Percentiles rank a stretch among this genome's conserved stretches.
Conservation (phyloP, 2,888 invertebrate species). For the Coleophora flavipennella region DNA sequence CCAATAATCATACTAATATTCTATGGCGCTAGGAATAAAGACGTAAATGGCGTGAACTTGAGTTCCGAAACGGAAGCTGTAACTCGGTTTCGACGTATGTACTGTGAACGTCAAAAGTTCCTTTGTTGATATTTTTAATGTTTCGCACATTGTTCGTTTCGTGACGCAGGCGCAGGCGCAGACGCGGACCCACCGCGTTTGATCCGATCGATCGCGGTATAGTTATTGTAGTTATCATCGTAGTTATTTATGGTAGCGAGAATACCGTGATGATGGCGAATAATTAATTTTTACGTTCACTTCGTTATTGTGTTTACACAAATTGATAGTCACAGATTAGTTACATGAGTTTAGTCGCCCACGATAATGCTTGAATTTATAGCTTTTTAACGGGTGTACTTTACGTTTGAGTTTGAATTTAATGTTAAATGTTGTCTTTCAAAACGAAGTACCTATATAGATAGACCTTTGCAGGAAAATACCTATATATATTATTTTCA, state of each 20-base stretch:
- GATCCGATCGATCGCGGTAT: slow-evolving; percentile 64
- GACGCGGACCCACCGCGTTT: slow-evolving; percentile 62
- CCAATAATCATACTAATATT: slow-evolving; percentile 10
- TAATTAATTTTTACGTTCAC: slow-evolving; percentile 68
- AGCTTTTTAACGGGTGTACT: neutral
- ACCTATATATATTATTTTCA: too few species aligned
- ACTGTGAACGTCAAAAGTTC: slow-evolving; percentile 69
- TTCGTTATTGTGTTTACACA: slow-evolving; percentile 51
- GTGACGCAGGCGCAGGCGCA: slow-evolving; percentile 49
- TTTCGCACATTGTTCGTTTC: slow-evolving; percentile 65
- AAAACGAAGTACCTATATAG: neutral
- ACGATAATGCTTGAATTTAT: slow-evolving; percentile 1
- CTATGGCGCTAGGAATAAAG: slow-evolving; percentile 23
- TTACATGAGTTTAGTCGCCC: slow-evolving; percentile 9
- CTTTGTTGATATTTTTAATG: slow-evolving; percentile 73
- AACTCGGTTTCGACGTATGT: slow-evolving; percentile 42
- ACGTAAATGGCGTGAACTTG: slow-evolving; percentile 16
- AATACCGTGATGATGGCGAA: slow-evolving; percentile 61
- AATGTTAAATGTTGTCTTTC: neutral
- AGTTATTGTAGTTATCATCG: slow-evolving; percentile 8
- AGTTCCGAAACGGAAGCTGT: slow-evolving; percentile 8
- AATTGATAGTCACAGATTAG: slow-evolving; percentile 38
- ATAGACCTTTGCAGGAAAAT: too few species aligned
- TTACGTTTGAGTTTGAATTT: neutral
- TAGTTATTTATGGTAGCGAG: slow-evolving; percentile 68